These are phyloP conservation scores for Scrobipalpa atriplicella DNA, from an alignment of 2,888 invertebrate genomes.

Conservation along the genomic window DNA sequence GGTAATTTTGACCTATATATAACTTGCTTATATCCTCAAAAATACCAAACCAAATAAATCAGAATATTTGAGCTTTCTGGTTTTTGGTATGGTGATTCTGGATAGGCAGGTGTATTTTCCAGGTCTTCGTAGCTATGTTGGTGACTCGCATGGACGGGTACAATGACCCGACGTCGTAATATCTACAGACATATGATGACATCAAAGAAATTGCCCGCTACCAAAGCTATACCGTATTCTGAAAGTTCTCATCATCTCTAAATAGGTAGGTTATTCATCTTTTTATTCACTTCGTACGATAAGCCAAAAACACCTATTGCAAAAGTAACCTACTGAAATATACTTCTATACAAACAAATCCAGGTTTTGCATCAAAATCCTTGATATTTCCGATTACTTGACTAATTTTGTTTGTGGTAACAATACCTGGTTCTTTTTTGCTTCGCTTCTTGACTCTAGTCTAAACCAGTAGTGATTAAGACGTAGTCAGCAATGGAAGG, in stretches of 20 bases:
- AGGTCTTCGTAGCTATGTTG: background rate
- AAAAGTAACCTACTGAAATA: background rate
- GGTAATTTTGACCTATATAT: background rate
- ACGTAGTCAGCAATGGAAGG: too few species aligned
- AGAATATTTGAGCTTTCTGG: background rate
- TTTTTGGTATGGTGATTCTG: background rate
- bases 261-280: too few species aligned
- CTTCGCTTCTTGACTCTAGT: too few species aligned
- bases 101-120: constrained; percentile 21
- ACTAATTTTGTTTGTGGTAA: too few species aligned
- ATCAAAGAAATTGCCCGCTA: background rate
- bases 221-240: too few species aligned
- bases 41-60: background rate
- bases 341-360: too few species aligned
- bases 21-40: background rate
- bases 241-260: too few species aligned
- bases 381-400: too few species aligned
- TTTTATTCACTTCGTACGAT: background rate
- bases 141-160: background rate
- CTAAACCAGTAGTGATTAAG: too few species aligned
- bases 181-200: background rate
- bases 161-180: background rate
- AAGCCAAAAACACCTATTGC: background rate
- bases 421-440: too few species aligned
- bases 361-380: too few species aligned